Conservation (phyloP, 2,888 invertebrate genomes). For the Saturnia pavonia region DNA sequence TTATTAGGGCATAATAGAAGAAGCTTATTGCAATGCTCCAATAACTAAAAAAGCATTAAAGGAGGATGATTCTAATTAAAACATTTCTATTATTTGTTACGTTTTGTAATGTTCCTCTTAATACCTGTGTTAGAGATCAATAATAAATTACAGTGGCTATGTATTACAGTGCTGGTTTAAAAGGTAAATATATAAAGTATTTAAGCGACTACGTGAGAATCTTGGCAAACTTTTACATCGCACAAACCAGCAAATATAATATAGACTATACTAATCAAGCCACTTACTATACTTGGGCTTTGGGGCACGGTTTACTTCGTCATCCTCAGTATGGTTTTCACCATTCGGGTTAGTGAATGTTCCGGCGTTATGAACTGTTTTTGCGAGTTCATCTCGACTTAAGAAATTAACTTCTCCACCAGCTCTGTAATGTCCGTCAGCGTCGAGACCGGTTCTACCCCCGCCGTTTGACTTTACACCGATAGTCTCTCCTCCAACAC, state of each 20-base stretch:
- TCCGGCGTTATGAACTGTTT: neutral
- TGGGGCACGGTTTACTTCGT: neutral
- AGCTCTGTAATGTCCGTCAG: constrained; percentile 7
- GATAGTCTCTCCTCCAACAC: neutral
- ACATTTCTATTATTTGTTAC: neutral
- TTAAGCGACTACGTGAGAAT: neutral
- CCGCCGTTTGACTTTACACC: neutral
- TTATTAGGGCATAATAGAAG: neutral
- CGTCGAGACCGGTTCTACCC: neutral
- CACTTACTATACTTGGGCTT: neutral
- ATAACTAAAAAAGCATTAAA: neutral
- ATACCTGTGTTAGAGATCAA: neutral
- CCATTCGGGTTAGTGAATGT: neutral
- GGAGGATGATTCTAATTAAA: neutral
- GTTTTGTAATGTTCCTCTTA: neutral
- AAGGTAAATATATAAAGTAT: neutral
- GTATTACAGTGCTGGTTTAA: neutral
- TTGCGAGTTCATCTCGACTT: neutral
- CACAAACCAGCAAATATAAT: neutral
- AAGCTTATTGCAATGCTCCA: neutral
- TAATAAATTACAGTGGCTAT: neutral
- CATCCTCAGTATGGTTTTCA: neutral
- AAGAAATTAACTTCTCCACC: neutral
- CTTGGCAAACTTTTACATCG: neutral
- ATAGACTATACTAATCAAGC: neutral